A percentile compares a stretch with the other conserved stretches of the same genome.
Evolutionary conservation across 2,797 vertebrate species (phyloP).

Genomic region (Esox lucius): DNA sequence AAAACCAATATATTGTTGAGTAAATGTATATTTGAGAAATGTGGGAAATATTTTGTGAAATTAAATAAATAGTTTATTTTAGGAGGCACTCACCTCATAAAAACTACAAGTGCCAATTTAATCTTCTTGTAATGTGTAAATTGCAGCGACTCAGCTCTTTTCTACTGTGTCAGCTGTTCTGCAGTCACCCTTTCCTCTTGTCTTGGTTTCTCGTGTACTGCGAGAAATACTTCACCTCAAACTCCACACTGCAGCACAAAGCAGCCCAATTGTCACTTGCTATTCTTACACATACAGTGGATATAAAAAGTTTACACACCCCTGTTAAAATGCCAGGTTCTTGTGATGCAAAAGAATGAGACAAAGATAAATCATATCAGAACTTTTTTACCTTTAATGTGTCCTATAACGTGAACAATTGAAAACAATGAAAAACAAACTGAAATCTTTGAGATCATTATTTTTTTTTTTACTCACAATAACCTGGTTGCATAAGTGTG

Average conservation of each 20-base stretch:
- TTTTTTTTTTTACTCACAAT: too few relatives aligned
- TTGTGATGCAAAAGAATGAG: too few relatives aligned
- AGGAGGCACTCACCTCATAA: not conserved
- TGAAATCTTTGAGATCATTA: too few relatives aligned
- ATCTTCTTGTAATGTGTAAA: constrained; percentile 52
- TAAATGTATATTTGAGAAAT: constrained; percentile 21
- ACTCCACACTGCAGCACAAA: not conserved
- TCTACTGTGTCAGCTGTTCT: constrained; percentile 30
- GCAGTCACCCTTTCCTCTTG: constrained; percentile 6
- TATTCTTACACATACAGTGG: too few relatives aligned
- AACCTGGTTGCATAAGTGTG: too few relatives aligned
- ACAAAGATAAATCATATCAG: too few relatives aligned
- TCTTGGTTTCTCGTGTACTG: not conserved
- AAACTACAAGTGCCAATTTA: constrained; percentile 22
- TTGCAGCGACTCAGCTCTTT: constrained; percentile 33
- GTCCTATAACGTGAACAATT: too few relatives aligned
- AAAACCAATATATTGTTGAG: constrained; percentile 26
- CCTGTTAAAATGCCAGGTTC: too few relatives aligned
- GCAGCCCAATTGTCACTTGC: constrained; percentile 25
- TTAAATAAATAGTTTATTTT: not conserved
- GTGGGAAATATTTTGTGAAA: not conserved
- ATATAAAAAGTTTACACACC: too few relatives aligned
- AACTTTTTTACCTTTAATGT: too few relatives aligned
- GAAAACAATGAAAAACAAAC: too few relatives aligned
- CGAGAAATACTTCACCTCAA: constrained; percentile 22